A percentile compares a stretch with the other conserved stretches of the same genome.
phyloP scores from a whole-genome alignment of 2,113 vertebrate genomes.

The Cepphus grylle region DNA sequence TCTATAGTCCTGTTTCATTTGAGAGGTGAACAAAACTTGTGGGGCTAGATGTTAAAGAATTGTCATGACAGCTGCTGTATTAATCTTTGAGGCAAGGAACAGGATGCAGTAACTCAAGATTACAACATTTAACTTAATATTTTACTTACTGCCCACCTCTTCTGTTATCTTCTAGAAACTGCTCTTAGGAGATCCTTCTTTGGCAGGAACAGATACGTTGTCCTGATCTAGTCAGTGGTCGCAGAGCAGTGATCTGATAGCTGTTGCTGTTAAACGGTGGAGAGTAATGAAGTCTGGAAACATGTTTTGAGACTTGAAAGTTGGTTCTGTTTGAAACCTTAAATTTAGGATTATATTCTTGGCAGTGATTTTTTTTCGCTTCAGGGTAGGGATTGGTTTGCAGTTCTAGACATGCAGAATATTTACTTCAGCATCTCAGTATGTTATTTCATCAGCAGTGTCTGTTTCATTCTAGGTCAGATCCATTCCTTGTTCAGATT shows the following conservation, averaged over 20 bases:
- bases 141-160: background rate
- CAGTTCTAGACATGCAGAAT: background rate
- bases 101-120: background rate
- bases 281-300: background rate
- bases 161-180: background rate
- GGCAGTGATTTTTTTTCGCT: background rate
- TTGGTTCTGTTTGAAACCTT: background rate
- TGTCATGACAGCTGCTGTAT: background rate
- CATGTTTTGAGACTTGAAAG: background rate
- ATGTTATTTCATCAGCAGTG: background rate
- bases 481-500: background rate
- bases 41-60: background rate
- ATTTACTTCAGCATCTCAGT: background rate
- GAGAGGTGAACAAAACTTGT: background rate
- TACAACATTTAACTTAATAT: background rate
- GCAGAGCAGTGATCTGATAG: background rate
- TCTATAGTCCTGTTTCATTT: background rate
- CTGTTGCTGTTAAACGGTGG: background rate
- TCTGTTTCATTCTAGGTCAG: background rate
- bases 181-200: background rate
- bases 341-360: background rate
- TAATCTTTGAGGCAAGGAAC: background rate
- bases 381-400: slow-evolving; percentile 2
- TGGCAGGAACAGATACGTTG: background rate
- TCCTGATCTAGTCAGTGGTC: background rate